These are phyloP conservation scores for Ditula angustiorana DNA, from an alignment of 2,888 invertebrate species.

Conservation along the genomic window DNA sequence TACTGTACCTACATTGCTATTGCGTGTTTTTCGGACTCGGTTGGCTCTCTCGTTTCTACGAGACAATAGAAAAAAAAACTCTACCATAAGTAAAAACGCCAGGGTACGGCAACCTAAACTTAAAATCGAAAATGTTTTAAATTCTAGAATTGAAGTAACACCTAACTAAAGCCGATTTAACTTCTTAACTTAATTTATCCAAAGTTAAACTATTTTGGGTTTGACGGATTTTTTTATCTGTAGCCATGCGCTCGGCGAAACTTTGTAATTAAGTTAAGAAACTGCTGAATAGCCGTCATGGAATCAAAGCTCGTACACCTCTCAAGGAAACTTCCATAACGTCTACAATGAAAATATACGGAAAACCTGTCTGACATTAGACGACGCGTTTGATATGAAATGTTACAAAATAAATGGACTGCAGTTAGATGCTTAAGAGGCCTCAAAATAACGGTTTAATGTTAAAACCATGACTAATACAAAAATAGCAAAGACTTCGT, in stretches of 20 bases:
- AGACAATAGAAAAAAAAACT: too few relatives aligned
- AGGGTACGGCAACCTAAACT: too few relatives aligned
- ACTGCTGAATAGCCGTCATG: conserved; percentile 47
- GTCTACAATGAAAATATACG: conserved; percentile 20
- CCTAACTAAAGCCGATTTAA: background rate
- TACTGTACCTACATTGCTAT: too few relatives aligned
- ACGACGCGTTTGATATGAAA: background rate
- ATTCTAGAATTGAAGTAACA: background rate
- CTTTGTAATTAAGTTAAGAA: conserved; percentile 48
- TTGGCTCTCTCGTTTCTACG: too few relatives aligned
- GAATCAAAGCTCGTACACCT: conserved; percentile 44
- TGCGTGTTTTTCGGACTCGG: too few relatives aligned
- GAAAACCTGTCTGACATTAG: background rate
- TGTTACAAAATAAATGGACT: background rate
- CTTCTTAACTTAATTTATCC: background rate
- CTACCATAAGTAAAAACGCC: too few relatives aligned
- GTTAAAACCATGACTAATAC: too few relatives aligned
- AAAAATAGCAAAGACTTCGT: too few relatives aligned
- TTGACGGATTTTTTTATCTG: conserved; percentile 41
- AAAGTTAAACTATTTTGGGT: conserved; percentile 15
- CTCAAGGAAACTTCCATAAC: conserved; percentile 45
- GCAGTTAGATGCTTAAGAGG: too few relatives aligned
- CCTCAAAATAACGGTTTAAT: too few relatives aligned
- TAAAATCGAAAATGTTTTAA: background rate
- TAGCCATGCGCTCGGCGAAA: conserved; percentile 23